Evolutionary conservation across 2,888 invertebrate species (phyloP).

Genomic region (Mallateleia sp.): DNA sequence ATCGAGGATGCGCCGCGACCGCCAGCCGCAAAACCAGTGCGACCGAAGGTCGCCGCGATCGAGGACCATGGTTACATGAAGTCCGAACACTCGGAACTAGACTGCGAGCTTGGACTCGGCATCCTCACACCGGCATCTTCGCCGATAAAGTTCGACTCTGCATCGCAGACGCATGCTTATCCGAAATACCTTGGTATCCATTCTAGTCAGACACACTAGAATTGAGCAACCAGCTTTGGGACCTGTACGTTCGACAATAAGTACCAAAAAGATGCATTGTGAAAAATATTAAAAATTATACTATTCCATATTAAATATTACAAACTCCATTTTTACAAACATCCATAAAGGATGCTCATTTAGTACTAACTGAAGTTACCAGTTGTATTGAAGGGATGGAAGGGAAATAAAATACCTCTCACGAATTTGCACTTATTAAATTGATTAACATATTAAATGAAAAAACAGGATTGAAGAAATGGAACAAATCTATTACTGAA

Average conservation of each 20-base stretch:
- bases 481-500: too few relatives aligned
- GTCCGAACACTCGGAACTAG: slow-evolving; percentile 82
- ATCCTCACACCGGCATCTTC: slow-evolving; percentile 87
- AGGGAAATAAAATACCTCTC: too few relatives aligned
- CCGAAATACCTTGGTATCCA: slow-evolving; percentile 66
- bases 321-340: too few relatives aligned
- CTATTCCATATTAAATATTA: too few relatives aligned
- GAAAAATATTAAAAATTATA: too few relatives aligned
- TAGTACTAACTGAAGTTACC: too few relatives aligned
- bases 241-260: background rate
- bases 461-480: too few relatives aligned
- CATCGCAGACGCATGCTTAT: slow-evolving; percentile 35
- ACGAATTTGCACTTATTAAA: too few relatives aligned
- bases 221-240: slow-evolving; percentile 2
- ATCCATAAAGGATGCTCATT: too few relatives aligned
- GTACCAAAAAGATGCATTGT: too few relatives aligned
- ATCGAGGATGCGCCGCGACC: slow-evolving; percentile 51
- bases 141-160: slow-evolving; percentile 81
- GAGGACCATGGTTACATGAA: slow-evolving; percentile 87
- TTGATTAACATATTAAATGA: too few relatives aligned
- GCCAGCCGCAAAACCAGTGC: slow-evolving; percentile 76
- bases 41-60: slow-evolving; percentile 84
- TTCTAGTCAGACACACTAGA: slow-evolving; percentile 52
- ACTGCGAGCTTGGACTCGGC: slow-evolving; percentile 84
- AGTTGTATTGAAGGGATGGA: too few relatives aligned